Percentiles rank a stretch among this genome's conserved stretches.
These are phyloP conservation scores for Holothuria glaberrima DNA, from an alignment of 35 echinoderm and acorn worm species.

Conservation along the genomic window DNA sequence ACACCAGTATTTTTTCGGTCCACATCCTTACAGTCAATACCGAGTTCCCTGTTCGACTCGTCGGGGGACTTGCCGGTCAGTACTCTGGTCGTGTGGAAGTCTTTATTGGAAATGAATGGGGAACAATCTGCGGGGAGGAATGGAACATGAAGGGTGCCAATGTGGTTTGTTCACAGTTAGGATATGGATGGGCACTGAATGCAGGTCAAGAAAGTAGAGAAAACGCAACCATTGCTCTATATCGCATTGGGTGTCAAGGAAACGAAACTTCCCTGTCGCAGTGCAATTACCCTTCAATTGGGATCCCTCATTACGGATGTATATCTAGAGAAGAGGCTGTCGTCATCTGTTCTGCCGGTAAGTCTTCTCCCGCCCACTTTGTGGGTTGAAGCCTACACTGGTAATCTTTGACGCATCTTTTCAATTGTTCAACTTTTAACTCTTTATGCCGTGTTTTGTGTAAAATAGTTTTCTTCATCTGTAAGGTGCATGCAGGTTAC, in stretches of 20 bases:
- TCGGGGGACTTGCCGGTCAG: not conserved
- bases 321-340: too few species aligned
- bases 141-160: slow-evolving; percentile 44
- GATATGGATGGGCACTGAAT: slow-evolving; percentile 28
- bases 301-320: not conserved
- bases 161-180: slow-evolving; percentile 60
- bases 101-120: slow-evolving; percentile 33
- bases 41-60: not conserved
- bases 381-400: too few species aligned
- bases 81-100: slow-evolving; percentile 16
- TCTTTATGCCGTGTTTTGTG: too few species aligned
- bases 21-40: too few species aligned
- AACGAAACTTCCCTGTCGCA: not conserved
- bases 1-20: too few species aligned
- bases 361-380: too few species aligned
- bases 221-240: not conserved
- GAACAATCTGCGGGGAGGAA: slow-evolving; percentile 49
- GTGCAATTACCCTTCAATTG: not conserved
- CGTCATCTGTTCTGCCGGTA: too few species aligned
- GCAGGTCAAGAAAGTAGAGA: not conserved
- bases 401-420: too few species aligned
- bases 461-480: too few species aligned
- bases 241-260: not conserved
- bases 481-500: too few species aligned
- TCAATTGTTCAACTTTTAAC: too few species aligned